These are phyloP conservation scores for Homarus americanus DNA, from an alignment of 1,140 invertebrate genomes.

Conservation along the genomic window DNA sequence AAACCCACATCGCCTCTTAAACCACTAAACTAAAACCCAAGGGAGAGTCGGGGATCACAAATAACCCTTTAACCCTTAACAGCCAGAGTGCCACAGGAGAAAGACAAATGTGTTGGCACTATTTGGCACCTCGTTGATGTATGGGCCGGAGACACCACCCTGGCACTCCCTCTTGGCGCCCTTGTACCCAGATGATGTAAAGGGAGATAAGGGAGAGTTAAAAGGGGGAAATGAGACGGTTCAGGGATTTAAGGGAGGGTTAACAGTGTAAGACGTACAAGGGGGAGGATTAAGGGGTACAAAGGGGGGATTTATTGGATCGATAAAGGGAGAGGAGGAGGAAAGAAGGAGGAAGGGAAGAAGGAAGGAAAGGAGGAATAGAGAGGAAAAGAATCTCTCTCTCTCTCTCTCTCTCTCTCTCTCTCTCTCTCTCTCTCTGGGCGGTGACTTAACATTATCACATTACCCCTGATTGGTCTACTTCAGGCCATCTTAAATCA, in stretches of 20 bases:
- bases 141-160: background rate
- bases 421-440: too few species aligned
- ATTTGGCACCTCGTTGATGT: background rate
- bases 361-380: too few species aligned
- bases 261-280: background rate
- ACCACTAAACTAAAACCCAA: too few species aligned
- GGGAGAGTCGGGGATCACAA: too few species aligned
- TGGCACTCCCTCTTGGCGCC: background rate
- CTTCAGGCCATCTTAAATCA: too few species aligned
- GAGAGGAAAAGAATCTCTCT: too few species aligned
- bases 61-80: too few species aligned
- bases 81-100: background rate
- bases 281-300: background rate
- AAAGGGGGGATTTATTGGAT: background rate
- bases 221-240: background rate
- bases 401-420: too few species aligned
- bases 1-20: too few species aligned
- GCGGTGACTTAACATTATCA: too few species aligned
- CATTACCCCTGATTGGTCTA: too few species aligned
- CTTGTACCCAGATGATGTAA: background rate
- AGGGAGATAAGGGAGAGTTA: background rate
- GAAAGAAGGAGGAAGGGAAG: too few species aligned
- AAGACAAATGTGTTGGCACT: background rate
- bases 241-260: background rate
- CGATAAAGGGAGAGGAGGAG: background rate